phyloP scores from a whole-genome alignment of 2,113 vertebrate genomes.

The Macaca nemestrina region DNA sequence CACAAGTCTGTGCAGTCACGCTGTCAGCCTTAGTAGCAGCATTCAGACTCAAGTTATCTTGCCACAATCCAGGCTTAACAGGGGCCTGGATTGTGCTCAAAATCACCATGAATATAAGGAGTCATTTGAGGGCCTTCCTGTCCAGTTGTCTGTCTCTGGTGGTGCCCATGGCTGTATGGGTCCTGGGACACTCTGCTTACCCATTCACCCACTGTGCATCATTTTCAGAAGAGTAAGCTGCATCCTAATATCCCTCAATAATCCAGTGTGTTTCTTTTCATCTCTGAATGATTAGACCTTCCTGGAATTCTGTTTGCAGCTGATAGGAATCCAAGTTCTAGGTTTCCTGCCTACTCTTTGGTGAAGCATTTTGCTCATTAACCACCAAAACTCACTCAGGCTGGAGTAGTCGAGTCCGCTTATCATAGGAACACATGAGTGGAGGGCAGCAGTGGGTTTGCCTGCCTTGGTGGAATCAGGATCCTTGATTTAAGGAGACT shows the following conservation, averaged over 20 bases:
- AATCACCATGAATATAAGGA: background rate
- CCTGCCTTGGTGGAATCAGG: background rate
- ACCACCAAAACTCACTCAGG: background rate
- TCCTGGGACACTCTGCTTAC: background rate
- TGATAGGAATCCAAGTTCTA: background rate
- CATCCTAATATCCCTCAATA: background rate
- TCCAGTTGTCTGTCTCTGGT: background rate
- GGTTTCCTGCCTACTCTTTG: background rate
- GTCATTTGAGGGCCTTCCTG: background rate
- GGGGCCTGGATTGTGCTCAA: too few relatives aligned
- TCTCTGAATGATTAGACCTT: background rate
- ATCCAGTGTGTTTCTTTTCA: background rate
- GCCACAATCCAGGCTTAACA: background rate
- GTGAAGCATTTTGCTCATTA: background rate
- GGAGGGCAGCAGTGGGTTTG: background rate
- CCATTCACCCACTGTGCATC: background rate
- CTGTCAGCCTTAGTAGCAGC: background rate
- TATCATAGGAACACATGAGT: rapidly evolving
- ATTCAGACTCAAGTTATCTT: background rate
- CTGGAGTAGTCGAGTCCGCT: rapidly evolving
- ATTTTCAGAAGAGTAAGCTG: background rate
- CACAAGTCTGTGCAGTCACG: background rate
- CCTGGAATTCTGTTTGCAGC: background rate
- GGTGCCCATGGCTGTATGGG: background rate
- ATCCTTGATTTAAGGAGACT: background rate